Base-by-base conservation (phyloP, 2,113 vertebrate genomes). In the Passer montanus region DNA sequence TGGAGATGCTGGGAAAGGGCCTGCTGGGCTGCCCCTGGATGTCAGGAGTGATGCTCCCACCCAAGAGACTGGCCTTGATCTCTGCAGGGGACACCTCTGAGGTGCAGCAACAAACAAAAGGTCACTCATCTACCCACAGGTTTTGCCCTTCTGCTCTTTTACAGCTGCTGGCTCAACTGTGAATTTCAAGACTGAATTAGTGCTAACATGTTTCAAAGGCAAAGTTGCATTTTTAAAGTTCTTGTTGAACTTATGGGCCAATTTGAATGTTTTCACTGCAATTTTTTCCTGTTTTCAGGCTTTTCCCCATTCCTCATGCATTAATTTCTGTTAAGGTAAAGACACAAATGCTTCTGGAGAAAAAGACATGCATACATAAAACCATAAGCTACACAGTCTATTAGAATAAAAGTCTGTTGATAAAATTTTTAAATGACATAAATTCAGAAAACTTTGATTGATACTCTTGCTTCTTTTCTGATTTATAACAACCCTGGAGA, bases 231-330 rank as follows among this genome's bases (percentile, higher is more conserved):
- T 53, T 64, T 76, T 52, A 53, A 82, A 66, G 8, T 62, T 77
- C 31, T 43, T 5, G 1, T 66, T 87, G 80, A 91, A 80, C 8
- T 69, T 88, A 70, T 3, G 7, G 49, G 60, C 5, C 18, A 41
- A 24, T 11, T 49, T 10, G 11, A 72, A 44, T 43, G 20, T 52
- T 66, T 33, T 43, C 27, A 63, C 13, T 41, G 31, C 7, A 47
- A 3, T 69, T 70, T 79, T 66, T 89, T 79, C 52, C 26, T 92
- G 46, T 43, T 95, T 95, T 39, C 68, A 64, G 9, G 85, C 93
- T 84, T 96, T 96, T 30, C 59, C 52, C 31, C 58, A 10, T 68
- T 95, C 60, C 20, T 88, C 6, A 18, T 44, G 15, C 13, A 43
- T 22, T 74, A 43, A 44, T 60, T 24, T 78, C 26, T 63, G 6